phyloP scores from a whole-genome alignment of 2,797 vertebrate species.

The Ispidina picta region DNA sequence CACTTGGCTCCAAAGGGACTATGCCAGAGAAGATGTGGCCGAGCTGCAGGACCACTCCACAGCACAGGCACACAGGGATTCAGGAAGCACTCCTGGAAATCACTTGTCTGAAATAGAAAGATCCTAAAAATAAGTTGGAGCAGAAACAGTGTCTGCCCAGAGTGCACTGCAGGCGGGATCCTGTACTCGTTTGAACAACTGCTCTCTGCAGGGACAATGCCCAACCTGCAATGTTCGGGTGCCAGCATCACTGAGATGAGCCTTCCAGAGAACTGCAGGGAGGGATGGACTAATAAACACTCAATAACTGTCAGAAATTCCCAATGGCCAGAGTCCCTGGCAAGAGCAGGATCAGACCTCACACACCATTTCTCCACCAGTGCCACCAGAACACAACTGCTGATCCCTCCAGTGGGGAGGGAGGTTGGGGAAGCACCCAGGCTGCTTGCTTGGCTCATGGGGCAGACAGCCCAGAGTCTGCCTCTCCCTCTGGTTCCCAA shows the following conservation, averaged over 20 bases:
- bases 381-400: fast-evolving
- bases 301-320: background rate
- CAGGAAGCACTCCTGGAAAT: background rate
- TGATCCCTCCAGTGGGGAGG: background rate
- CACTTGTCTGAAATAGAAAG: background rate
- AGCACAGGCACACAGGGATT: background rate
- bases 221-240: too few relatives aligned
- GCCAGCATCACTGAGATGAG: too few relatives aligned
- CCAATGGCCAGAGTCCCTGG: fast-evolving
- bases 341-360: background rate
- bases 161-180: background rate
- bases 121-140: background rate
- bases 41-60: fast-evolving
- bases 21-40: background rate
- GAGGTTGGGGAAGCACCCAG: too few relatives aligned
- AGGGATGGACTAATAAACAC: background rate
- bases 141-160: background rate
- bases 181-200: background rate
- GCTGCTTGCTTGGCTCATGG: background rate
- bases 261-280: too few relatives aligned
- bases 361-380: fast-evolving
- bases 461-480: background rate
- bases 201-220: fast-evolving
- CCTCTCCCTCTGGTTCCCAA: background rate
- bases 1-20: background rate